Evolutionary conservation across 2,888 invertebrate genomes (phyloP).

Genomic region (Chalcis sispes): DNA sequence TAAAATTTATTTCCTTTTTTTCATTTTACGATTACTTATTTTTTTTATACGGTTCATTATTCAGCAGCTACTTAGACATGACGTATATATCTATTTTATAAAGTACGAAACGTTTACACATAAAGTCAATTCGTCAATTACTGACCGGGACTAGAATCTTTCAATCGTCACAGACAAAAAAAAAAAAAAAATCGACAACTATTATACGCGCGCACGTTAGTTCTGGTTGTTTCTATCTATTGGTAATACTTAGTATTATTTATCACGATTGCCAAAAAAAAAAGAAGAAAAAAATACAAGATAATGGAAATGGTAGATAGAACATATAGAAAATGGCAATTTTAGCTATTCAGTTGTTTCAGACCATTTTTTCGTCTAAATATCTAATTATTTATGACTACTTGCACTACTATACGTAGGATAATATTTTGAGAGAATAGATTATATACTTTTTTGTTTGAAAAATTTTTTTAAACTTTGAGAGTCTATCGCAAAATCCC

Average conservation of each 20-base stretch:
- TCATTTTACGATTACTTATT: slow-evolving; percentile 18
- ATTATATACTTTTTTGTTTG: slow-evolving; percentile 33
- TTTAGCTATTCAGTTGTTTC: slow-evolving; percentile 40
- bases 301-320: slow-evolving; percentile 23
- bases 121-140: slow-evolving; percentile 48
- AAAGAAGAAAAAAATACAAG: slow-evolving; percentile 39
- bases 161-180: slow-evolving; percentile 40
- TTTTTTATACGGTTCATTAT: slow-evolving; percentile 19
- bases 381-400: slow-evolving; percentile 30
- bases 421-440: slow-evolving; percentile 39
- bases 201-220: slow-evolving; percentile 32
- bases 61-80: slow-evolving; percentile 37
- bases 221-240: slow-evolving; percentile 45
- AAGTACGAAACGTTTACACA: slow-evolving; percentile 50
- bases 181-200: slow-evolving; percentile 34
- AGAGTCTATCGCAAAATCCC: neutral
- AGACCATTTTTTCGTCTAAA: slow-evolving; percentile 27
- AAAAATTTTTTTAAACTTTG: slow-evolving; percentile 11
- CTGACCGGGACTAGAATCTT: slow-evolving; percentile 56
- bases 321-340: slow-evolving; percentile 11
- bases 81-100: slow-evolving; percentile 31
- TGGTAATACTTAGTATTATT: slow-evolving; percentile 53
- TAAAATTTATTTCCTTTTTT: slow-evolving; percentile 12
- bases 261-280: slow-evolving; percentile 56
- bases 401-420: slow-evolving; percentile 43